Percentiles rank a stretch among this genome's conserved stretches.
phyloP scores from a whole-genome alignment of 2,888 invertebrate genomes.

The Resseliella maxima region DNA sequence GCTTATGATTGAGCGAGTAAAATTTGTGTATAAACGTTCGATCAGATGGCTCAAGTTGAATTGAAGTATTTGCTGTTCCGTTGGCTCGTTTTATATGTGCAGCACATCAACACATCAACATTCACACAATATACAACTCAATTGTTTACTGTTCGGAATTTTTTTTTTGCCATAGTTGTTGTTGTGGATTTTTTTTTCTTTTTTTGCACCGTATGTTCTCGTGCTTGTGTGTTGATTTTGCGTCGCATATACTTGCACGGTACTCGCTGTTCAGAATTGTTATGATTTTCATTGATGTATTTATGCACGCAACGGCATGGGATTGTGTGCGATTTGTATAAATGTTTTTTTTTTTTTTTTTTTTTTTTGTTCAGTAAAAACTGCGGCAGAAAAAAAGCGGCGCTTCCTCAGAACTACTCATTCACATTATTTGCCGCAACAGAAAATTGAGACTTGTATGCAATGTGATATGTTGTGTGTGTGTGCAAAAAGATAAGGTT shows the following conservation, averaged over 20 bases:
- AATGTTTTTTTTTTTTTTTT: too few species aligned
- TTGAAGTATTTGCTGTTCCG: background rate
- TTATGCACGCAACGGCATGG: background rate
- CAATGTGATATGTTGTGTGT: background rate
- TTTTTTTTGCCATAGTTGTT: too few species aligned
- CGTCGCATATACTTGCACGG: background rate
- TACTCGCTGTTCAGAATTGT: background rate
- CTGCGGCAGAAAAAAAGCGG: background rate
- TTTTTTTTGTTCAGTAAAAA: too few species aligned
- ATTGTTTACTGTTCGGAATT: conserved; percentile 7
- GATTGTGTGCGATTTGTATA: background rate
- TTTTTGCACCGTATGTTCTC: background rate
- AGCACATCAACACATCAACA: background rate
- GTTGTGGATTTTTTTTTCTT: background rate
- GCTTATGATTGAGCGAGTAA: background rate
- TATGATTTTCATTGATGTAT: conserved; percentile 5
- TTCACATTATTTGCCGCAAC: background rate
- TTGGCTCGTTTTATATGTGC: conserved; percentile 23
- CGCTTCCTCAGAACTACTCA: background rate
- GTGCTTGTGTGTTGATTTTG: conserved; percentile 10
- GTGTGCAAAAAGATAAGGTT: background rate
- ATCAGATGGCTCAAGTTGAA: conserved; percentile 19
- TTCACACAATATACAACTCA: background rate
- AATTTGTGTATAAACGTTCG: conserved; percentile 39
- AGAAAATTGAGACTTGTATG: background rate